Evolutionary conservation across 2,797 vertebrate genomes (phyloP).

Genomic region (Bovichtus variegatus): DNA sequence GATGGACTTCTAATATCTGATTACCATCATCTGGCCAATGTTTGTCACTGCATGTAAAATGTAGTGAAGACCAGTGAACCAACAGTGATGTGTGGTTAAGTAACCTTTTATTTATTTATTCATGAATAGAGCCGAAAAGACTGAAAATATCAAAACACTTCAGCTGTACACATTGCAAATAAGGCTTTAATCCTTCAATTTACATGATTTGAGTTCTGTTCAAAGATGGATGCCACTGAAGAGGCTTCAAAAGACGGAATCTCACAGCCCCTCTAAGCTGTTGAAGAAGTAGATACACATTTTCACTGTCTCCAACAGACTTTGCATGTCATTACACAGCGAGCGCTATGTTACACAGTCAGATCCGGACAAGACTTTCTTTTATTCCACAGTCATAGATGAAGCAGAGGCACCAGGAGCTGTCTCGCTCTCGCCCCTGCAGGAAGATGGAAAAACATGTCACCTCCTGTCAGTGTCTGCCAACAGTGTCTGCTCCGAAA

Average conservation of each 20-base stretch:
- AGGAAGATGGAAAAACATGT: constrained; percentile 46
- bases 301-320: constrained; percentile 11
- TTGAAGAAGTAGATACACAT: constrained; percentile 8
- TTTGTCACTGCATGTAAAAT: constrained; percentile 44
- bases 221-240: constrained; percentile 27
- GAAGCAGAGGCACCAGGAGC: constrained; percentile 58
- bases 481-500: constrained; percentile 29
- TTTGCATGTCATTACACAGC: constrained; percentile 52
- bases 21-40: constrained; percentile 65
- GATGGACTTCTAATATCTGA: constrained; percentile 52
- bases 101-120: constrained; percentile 9
- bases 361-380: constrained; percentile 37
- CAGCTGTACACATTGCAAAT: constrained; percentile 6
- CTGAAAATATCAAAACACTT: background rate
- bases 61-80: background rate
- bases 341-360: constrained; percentile 29
- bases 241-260: constrained; percentile 27
- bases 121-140: background rate
- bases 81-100: background rate
- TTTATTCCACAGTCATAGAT: constrained; percentile 42
- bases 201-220: constrained; percentile 17
- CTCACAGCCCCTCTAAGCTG: constrained; percentile 30
- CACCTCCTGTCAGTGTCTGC: constrained; percentile 43
- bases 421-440: constrained; percentile 40
- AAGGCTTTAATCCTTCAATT: constrained; percentile 10